Base-by-base conservation (phyloP, 2,888 invertebrate genomes). In the Chymomyza fuscimana region DNA sequence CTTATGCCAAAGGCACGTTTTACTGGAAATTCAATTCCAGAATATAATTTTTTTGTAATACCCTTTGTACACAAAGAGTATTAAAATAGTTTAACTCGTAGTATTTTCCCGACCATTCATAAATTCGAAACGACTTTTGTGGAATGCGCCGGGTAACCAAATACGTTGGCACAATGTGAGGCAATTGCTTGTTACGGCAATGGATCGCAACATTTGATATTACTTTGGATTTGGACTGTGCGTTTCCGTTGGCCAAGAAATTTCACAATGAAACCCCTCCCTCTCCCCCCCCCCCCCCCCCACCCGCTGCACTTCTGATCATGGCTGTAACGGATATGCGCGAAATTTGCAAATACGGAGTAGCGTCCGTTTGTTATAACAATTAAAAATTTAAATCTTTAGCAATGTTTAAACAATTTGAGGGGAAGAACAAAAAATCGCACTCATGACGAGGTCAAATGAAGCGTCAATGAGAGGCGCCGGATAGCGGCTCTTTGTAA, bases 211-310 rank as follows among this genome's bases (percentile, higher is more conserved):
- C 65, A 58, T 69, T 82, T 72, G 72, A 88, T 85, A 69, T 72
- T 66, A 70, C 70, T 22, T 61, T 36, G 40, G 63, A 54, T 81
- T 86, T 81, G 75, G 81, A 25, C 46, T 63, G 68, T 65, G 69
- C 69, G 79, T 52, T 79, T 79, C 78, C 78, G 78, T 51, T 81
- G 78, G 79, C 78, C 81, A 69, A 79, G 76, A 81, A 78, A 78
- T 46, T 46, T 46, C 40, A 12, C 10, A 46, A 46, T 46, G 40
- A 12, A 12, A 12, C 3, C 40, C 40, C 40, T 1, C 32, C 5
- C 32, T 32, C 0, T 5, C 40, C n/a, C n/a, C n/a, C n/a, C n/a
- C n/a, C 3, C 40, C 40, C 40, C 1, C 32, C 5, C 32, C 6
- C 0, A 0, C 40, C 12, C 40, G 12, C 40, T 46, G 12, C 40